These are phyloP conservation scores for Andrena praecox DNA, from an alignment of 2,888 invertebrate genomes.

Conservation along the genomic window DNA sequence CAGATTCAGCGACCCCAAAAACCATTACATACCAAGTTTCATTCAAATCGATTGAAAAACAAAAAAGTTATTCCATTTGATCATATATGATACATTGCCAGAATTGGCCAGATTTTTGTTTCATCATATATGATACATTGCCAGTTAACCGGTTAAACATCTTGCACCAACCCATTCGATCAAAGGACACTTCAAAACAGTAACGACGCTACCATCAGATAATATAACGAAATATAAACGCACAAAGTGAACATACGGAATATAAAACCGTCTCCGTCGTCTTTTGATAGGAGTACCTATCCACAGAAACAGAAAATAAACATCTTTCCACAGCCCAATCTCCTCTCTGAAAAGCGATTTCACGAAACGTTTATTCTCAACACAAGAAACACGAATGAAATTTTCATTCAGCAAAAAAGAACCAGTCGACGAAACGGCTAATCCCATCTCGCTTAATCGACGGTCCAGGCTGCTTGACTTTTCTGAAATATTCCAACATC, in stretches of 20 bases:
- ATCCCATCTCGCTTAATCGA: slow-evolving; percentile 12
- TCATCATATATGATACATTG: too few relatives aligned
- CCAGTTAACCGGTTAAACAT: too few relatives aligned
- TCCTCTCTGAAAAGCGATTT: slow-evolving; percentile 22
- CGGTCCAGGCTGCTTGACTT: slow-evolving; percentile 14
- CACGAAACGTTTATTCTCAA: slow-evolving; percentile 5
- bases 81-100: too few relatives aligned
- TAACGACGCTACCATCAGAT: too few relatives aligned
- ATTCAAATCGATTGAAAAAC: too few relatives aligned
- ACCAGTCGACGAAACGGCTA: slow-evolving; percentile 14
- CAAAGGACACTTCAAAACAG: too few relatives aligned
- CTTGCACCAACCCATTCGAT: too few relatives aligned
- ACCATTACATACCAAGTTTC: too few relatives aligned
- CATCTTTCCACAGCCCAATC: background rate
- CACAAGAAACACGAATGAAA: slow-evolving; percentile 15
- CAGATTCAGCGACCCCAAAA: too few relatives aligned
- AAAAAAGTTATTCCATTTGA: too few relatives aligned
- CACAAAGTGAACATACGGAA: background rate
- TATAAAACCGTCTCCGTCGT: background rate
- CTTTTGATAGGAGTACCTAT: background rate
- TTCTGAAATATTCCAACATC: background rate
- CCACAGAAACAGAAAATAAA: background rate
- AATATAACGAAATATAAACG: too few relatives aligned
- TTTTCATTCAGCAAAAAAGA: slow-evolving; percentile 10
- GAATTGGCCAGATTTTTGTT: too few relatives aligned